phyloP scores from a whole-genome alignment of 2,888 invertebrate species.

The Polyommatus iphigenia region DNA sequence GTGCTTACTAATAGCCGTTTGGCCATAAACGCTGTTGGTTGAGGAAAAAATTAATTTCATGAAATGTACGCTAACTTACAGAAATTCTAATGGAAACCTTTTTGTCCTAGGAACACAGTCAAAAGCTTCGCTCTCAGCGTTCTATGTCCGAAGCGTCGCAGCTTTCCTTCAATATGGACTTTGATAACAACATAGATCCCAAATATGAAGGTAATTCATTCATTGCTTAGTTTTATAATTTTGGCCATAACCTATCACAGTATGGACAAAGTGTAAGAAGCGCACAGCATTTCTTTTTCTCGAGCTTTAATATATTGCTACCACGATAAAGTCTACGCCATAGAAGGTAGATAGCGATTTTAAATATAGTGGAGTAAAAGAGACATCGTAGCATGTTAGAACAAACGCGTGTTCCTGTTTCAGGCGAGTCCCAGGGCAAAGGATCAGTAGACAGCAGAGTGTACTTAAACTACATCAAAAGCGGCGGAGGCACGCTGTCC shows the following conservation, averaged over 20 bases:
- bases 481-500: constrained; percentile 76
- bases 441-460: constrained; percentile 72
- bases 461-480: constrained; percentile 78
- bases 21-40: no score
- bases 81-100: background rate
- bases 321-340: no score
- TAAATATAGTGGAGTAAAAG: no score
- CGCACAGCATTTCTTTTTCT: no score
- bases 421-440: constrained; percentile 65
- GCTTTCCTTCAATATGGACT: constrained; percentile 66
- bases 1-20: background rate
- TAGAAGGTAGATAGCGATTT: no score
- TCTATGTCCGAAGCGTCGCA: constrained; percentile 72
- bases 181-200: constrained; percentile 62
- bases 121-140: constrained; percentile 62
- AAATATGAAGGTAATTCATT: constrained; percentile 61
- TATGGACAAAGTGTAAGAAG: no score
- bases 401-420: background rate
- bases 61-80: no score
- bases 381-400: background rate
- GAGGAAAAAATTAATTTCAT: no score
- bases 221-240: background rate
- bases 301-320: no score
- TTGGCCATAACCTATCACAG: background rate
- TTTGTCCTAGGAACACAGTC: constrained; percentile 57